Evolutionary conservation across 2,797 vertebrate genomes (phyloP).

Genomic region (Okamejei kenojei): DNA sequence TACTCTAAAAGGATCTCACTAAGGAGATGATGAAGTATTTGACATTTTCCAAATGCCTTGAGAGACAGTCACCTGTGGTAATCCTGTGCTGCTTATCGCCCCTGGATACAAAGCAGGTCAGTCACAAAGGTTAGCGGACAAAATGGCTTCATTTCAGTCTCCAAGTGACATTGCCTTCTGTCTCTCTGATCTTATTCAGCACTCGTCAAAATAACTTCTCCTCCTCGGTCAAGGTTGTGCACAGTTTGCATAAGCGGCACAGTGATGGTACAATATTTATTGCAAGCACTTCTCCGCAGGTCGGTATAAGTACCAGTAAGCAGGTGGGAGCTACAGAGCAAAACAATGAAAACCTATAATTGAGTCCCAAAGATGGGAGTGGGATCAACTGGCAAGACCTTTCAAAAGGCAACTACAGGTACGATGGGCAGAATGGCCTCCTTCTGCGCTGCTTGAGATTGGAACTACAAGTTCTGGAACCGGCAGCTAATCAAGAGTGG

Average conservation of each 20-base stretch:
- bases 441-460: too few relatives aligned
- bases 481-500: too few relatives aligned
- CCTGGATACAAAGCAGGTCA: neutral
- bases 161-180: neutral
- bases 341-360: neutral
- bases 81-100: neutral
- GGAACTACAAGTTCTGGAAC: too few relatives aligned
- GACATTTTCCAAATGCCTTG: neutral
- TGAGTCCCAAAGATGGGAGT: neutral
- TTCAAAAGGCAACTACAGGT: neutral
- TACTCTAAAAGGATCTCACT: neutral
- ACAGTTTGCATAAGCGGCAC: neutral
- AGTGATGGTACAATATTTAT: neutral
- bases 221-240: neutral
- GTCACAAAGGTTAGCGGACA: neutral
- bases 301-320: neutral
- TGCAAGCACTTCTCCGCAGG: neutral
- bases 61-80: conserved; percentile 6
- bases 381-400: neutral
- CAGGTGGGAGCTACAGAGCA: too few relatives aligned
- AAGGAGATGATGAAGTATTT: neutral
- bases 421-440: neutral
- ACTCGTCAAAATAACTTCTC: conserved; percentile 5
- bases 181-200: neutral
- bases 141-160: neutral